Evolutionary conservation across 1,140 invertebrate genomes (phyloP).

Genomic region (Zophobas atratus): DNA sequence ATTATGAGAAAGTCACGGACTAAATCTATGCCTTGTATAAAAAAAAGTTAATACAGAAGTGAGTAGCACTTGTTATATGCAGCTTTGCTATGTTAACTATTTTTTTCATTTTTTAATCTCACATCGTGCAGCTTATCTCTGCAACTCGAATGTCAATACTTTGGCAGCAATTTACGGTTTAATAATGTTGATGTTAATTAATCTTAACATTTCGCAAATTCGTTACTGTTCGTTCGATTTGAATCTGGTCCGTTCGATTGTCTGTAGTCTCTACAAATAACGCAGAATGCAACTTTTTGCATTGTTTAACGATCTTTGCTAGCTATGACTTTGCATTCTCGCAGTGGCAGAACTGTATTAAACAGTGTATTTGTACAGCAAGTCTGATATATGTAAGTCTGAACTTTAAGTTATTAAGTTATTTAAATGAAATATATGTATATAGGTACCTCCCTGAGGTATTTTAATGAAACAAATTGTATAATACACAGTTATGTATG

Average conservation of each 20-base stretch:
- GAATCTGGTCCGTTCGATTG: constrained; percentile 1
- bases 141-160: constrained; percentile 53
- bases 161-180: constrained; percentile 47
- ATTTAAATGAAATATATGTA: constrained; percentile 59
- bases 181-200: constrained; percentile 52
- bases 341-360: constrained; percentile 52
- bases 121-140: constrained; percentile 57
- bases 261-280: constrained; percentile 2
- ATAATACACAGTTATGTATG: constrained; percentile 55
- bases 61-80: constrained; percentile 66
- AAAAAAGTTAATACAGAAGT: constrained; percentile 56
- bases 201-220: constrained; percentile 35
- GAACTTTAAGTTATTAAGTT: constrained; percentile 64
- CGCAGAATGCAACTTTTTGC: constrained; percentile 25
- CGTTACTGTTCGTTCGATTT: constrained; percentile 8
- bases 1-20: constrained; percentile 48
- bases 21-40: constrained; percentile 59
- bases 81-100: constrained; percentile 61
- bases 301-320: constrained; percentile 39
- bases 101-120: constrained; percentile 57
- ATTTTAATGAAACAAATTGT: constrained; percentile 61
- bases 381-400: constrained; percentile 66
- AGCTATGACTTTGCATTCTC: constrained; percentile 52
- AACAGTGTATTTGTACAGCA: constrained; percentile 61
- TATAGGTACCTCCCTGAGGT: constrained; percentile 62